A percentile compares a stretch with the other conserved stretches of the same genome.
Conservation (phyloP, 2,113 vertebrate species). For the Bettongia penicillata region DNA sequence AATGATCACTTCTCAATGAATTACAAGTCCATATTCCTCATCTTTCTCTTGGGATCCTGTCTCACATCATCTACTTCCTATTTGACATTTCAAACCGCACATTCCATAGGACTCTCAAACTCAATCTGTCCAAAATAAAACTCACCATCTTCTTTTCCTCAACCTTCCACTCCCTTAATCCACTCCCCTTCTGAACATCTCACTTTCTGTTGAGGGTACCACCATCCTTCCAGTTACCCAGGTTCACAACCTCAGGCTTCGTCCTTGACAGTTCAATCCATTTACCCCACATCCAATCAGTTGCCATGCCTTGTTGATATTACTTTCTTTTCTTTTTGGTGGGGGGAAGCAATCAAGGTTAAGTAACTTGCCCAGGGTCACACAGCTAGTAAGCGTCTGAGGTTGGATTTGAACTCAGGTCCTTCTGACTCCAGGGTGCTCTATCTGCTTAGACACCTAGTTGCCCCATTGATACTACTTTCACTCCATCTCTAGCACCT, state of each 20-base stretch:
- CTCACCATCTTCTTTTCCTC: not conserved
- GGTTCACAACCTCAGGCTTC: too few species aligned
- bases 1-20: not conserved
- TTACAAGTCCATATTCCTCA: not conserved
- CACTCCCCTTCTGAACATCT: not conserved
- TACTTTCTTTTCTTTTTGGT: too few species aligned
- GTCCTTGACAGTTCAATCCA: too few species aligned
- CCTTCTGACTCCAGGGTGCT: not conserved
- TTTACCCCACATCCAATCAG: too few species aligned
- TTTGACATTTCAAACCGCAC: not conserved
- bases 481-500: not conserved
- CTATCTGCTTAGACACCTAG: not conserved
- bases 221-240: too few species aligned
- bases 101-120: not conserved
- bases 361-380: not conserved
- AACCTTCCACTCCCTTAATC: not conserved
- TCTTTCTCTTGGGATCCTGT: not conserved
- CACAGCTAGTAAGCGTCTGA: not conserved
- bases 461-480: not conserved
- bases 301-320: too few species aligned
- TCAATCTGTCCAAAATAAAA: not conserved
- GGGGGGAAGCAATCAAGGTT: not conserved
- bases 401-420: not conserved
- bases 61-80: not conserved
- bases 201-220: too few species aligned